Evolutionary conservation across 2,113 vertebrate genomes (phyloP), one percentile per base, ranked within the genome.

Genomic region (Ornithorhynchus anatinus): DNA sequence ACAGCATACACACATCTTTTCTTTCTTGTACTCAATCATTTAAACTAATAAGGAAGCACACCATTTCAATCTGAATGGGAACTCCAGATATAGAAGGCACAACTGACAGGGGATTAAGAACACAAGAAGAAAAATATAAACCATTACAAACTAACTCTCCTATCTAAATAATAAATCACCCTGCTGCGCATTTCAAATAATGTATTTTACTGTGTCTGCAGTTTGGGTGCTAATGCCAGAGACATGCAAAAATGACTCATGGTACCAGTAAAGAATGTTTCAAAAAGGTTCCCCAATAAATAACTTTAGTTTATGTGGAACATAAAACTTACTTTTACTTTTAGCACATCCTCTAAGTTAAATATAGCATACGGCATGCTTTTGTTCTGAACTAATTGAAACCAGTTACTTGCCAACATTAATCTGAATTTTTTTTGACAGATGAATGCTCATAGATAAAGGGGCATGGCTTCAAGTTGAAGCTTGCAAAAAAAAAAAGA

Each of bases 211-310:
- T 57, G 6, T 53, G 7, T 27, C 56, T 56, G 7, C 29, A 9
- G 22, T 20, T 23, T 77, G 39, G 36, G 14, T 59, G 15, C 20
- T 47, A 52, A 10, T 51, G 32, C n/a, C 10, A 5, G 48, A 20
- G 31, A 50, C 20, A 36, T 22, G 53, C 7, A 72, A 50, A 48
- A 17, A 16, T 70, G 37, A 36, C 20, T 35, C 38, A 35, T 3
- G 10, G 38, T 56, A 13, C 58, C 51, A 56, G 61, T 76, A 77
- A 80, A 69, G 43, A 4, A 29, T 57, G 48, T 64, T 75, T 75
- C 69, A 62, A 80, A 80, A 75, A 40, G 72, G 45, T 44, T 53
- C 69, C 22, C 64, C 32, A 83, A 69, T 15, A 87, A 80, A 79
- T 62, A 82, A 50, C 54, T 69, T 14, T 2, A 72, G 61, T 70